Base-by-base conservation (phyloP, 2,797 vertebrate species). In the Spondyliosoma cantharus region DNA sequence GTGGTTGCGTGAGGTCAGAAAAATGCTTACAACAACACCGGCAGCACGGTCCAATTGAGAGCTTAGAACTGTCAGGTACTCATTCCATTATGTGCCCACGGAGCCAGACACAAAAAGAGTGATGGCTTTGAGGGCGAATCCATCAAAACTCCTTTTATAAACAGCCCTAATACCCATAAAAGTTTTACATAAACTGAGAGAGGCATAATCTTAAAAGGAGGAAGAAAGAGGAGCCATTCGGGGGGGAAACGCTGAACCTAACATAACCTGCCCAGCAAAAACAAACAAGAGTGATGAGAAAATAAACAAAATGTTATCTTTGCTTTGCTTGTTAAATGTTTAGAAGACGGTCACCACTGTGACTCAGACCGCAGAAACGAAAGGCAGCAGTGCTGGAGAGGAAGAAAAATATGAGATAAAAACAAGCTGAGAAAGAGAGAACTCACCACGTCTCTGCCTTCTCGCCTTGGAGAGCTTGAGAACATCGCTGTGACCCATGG, bases 401-500 rank as follows among this genome's bases (percentile, higher is more conserved):
- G 60, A 54, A 48, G 17, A 7, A 19, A 32, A 15, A 77, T 29
- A 48, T 14, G 13, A 63, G 69, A 75, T 54, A 37, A 78, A 86
- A 84, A 80, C 56, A 85, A 79, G 70, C 27, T 37, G 67, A 80
- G 74, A 64, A 71, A 48, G 68, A 78, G 49, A 49, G 86, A 92
- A 97, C 97, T 95, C 95, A 99, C 98, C 97, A 93, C 97, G 95
- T 94, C 95, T 96, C 92, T 98, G 97, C 91, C 97, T 95, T 94
- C 97, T 96, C 87, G 95, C 96, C 94, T 96, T 97, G 92, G 93
- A 93, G 82, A 95, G 94, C 92, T 94, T 96, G 89, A 95, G 83
- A 87, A 87, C 93, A 83, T 96, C 93, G 50, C 94, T 86, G 83
- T 97, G 95, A 95, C 97, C 96, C 94, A 96, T 95, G 87, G 95